phyloP scores from a whole-genome alignment of 1,140 invertebrate species.

The Goniozus legneri region DNA sequence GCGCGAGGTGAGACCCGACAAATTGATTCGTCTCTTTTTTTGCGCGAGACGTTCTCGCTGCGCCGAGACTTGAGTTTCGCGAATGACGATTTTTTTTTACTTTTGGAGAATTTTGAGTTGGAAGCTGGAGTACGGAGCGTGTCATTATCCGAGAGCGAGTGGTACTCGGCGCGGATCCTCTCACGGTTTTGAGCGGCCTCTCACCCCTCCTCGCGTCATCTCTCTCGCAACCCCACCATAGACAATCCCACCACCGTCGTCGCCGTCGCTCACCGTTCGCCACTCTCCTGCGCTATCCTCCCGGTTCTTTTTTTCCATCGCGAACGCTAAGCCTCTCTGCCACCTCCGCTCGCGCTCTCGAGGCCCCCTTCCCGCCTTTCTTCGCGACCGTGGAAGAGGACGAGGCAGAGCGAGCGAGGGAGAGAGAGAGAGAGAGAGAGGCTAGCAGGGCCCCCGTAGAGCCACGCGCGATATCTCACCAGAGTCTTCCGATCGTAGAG shows the following conservation, averaged over 20 bases:
- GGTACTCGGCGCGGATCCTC: constrained; percentile 48
- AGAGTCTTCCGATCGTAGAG: too few species aligned
- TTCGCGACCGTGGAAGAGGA: not conserved
- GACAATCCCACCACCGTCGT: constrained; percentile 1
- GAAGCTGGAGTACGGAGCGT: too few species aligned
- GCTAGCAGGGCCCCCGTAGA: too few species aligned
- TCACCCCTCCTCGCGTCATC: constrained; percentile 6
- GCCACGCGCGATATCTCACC: too few species aligned
- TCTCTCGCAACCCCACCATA: not conserved
- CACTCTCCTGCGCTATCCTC: not conserved
- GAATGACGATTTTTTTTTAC: too few species aligned
- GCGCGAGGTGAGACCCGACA: too few species aligned
- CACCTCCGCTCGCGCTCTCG: not conserved
- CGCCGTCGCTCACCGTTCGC: constrained; percentile 3
- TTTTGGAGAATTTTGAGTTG: too few species aligned
- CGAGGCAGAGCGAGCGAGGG: not conserved
- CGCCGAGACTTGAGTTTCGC: too few species aligned
- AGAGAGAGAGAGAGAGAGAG: not conserved
- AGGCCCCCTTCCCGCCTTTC: not conserved
- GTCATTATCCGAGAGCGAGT: too few species aligned
- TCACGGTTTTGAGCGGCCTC: constrained; percentile 16
- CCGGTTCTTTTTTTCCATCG: not conserved
- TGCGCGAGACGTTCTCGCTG: too few species aligned
- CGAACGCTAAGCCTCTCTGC: not conserved
- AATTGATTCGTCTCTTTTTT: too few species aligned